phyloP scores from a whole-genome alignment of 2,888 invertebrate species.

The Periphyllus acericola region DNA sequence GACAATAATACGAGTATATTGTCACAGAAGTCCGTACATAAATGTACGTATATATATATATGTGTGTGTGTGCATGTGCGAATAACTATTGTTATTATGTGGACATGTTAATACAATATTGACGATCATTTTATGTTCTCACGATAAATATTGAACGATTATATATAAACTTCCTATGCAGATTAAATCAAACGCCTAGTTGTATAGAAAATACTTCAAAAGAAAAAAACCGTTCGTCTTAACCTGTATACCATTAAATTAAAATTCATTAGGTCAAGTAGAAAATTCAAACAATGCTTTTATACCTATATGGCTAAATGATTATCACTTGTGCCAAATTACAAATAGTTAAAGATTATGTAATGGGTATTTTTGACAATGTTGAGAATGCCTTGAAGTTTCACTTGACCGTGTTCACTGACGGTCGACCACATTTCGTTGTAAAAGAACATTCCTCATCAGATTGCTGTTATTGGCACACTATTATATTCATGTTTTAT shows the following conservation, averaged over 20 bases:
- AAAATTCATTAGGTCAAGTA: neutral
- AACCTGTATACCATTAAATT: neutral
- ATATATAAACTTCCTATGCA: neutral
- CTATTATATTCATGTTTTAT: conserved; percentile 32
- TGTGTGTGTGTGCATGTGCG: too few species aligned
- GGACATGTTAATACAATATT: neutral
- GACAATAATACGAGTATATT: too few species aligned
- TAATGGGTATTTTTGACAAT: conserved; percentile 58
- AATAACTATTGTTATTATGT: neutral
- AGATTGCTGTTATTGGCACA: conserved; percentile 57
- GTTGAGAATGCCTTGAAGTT: conserved; percentile 60
- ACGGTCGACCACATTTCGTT: conserved; percentile 61
- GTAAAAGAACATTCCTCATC: conserved; percentile 54
- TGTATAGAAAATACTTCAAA: too few species aligned
- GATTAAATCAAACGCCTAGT: too few species aligned
- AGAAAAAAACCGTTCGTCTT: neutral
- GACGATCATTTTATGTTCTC: neutral
- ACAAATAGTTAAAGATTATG: conserved; percentile 48
- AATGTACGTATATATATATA: too few species aligned
- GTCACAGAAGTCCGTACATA: too few species aligned
- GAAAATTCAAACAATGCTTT: conserved; percentile 25
- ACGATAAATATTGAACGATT: neutral
- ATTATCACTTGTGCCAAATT: conserved; percentile 57
- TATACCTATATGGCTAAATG: conserved; percentile 1
- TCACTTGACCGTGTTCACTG: conserved; percentile 62